Evolutionary conservation across 2,888 invertebrate species (phyloP).

Genomic region (Ceratothoa steindachneri): DNA sequence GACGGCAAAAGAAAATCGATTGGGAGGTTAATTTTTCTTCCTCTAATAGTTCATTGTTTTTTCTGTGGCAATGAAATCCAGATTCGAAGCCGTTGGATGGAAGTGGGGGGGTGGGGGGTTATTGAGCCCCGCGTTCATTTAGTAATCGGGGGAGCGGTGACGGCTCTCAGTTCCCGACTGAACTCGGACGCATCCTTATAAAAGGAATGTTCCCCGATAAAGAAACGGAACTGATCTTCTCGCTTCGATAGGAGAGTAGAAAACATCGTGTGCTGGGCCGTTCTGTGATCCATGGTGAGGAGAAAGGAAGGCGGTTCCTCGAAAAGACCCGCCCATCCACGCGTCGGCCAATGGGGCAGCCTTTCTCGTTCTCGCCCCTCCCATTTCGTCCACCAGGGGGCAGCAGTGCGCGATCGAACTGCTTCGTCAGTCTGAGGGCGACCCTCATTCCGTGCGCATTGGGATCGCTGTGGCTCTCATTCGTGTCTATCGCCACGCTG

Average conservation of each 20-base stretch:
- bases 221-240: slow-evolving; percentile 8
- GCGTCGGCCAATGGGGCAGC: not conserved
- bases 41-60: no score
- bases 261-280: slow-evolving; percentile 33
- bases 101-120: no score
- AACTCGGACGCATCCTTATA: not conserved
- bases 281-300: slow-evolving; percentile 20
- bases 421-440: slow-evolving; percentile 43
- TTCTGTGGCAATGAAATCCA: no score
- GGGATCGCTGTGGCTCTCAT: slow-evolving; percentile 29
- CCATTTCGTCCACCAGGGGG: slow-evolving; percentile 34
- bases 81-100: no score
- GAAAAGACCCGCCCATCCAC: not conserved
- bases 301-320: slow-evolving; percentile 9
- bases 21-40: no score
- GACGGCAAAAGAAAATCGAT: no score
- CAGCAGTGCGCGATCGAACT: slow-evolving; percentile 41
- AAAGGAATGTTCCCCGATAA: not conserved
- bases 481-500: not conserved
- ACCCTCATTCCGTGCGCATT: slow-evolving; percentile 41
- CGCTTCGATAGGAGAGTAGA: slow-evolving; percentile 37
- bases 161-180: no score
- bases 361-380: slow-evolving; percentile 15
- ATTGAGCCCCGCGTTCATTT: no score
- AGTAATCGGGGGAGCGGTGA: no score